Percentiles rank a stretch among this genome's conserved stretches.
phyloP scores from a whole-genome alignment of 2,888 invertebrate species.

The Catocala sponsa region DNA sequence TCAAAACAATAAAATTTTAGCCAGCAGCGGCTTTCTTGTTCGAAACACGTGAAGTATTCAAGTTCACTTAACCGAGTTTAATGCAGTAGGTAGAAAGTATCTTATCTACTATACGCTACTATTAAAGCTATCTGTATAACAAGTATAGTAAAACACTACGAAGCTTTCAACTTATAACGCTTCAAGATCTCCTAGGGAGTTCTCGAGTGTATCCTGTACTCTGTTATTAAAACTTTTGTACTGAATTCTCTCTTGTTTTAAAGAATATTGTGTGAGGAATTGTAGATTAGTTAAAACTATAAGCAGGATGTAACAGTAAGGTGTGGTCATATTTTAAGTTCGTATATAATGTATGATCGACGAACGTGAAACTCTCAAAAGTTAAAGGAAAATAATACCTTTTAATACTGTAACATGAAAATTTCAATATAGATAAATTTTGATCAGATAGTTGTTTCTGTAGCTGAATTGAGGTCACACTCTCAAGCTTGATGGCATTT shows the following conservation, averaged over 20 bases:
- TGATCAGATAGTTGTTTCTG: no score
- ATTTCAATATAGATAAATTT: no score
- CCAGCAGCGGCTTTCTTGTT: not conserved
- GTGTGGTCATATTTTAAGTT: no score
- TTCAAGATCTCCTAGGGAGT: constrained; percentile 56
- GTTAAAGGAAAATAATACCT: no score
- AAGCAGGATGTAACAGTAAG: not conserved
- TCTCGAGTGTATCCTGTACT: constrained; percentile 42
- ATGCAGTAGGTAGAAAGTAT: constrained; percentile 30
- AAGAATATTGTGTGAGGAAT: constrained; percentile 16
- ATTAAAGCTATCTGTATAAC: constrained; percentile 20
- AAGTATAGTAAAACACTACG: constrained; percentile 41
- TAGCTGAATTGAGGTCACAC: no score
- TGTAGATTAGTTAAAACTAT: constrained; percentile 3
- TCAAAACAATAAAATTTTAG: no score
- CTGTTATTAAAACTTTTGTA: constrained; percentile 61
- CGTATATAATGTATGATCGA: no score
- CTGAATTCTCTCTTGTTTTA: constrained; percentile 34
- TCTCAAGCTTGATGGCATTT: no score
- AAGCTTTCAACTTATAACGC: constrained; percentile 56
- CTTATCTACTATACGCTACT: constrained; percentile 14
- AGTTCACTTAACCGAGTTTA: constrained; percentile 31
- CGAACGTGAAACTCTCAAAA: no score
- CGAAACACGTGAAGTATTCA: constrained; percentile 24
- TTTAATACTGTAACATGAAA: no score